Percentiles rank a stretch among this genome's conserved stretches.
Evolutionary conservation across 2,888 invertebrate genomes (phyloP).

Genomic region (Scelioninae gen. 1): DNA sequence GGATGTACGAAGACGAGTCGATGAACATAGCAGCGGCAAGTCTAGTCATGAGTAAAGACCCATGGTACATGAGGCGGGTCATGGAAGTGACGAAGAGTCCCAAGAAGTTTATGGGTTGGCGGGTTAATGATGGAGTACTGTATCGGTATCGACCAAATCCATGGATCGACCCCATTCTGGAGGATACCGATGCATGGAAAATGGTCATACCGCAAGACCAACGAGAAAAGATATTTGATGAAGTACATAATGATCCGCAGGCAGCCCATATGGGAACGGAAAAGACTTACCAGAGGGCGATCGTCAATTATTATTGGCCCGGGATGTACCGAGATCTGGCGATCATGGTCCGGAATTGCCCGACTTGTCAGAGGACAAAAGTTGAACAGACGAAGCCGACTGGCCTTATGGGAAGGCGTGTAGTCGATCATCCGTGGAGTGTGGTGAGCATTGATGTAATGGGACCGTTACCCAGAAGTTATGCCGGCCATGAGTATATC

Average conservation of each 20-base stretch:
- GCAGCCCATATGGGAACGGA: constrained; percentile 5
- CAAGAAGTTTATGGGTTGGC: constrained; percentile 50
- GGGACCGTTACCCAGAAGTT: constrained; percentile 22
- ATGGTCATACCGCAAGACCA: constrained; percentile 49
- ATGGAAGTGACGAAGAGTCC: constrained; percentile 33
- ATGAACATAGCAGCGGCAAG: not conserved
- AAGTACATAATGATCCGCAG: constrained; percentile 8
- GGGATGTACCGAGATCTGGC: constrained; percentile 28
- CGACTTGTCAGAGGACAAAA: constrained; percentile 25
- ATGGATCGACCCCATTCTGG: constrained; percentile 10
- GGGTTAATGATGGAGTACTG: constrained; percentile 29
- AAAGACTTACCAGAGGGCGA: constrained; percentile 29
- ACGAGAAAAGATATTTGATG: constrained; percentile 38
- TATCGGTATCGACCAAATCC: constrained; percentile 42
- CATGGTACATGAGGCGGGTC: constrained; percentile 46
- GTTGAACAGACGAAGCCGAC: not conserved
- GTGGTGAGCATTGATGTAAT: constrained; percentile 37
- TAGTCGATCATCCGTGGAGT: constrained; percentile 34
- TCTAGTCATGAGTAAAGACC: not conserved
- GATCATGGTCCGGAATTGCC: constrained; percentile 14
- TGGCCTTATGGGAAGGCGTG: constrained; percentile 22
- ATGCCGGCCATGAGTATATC: constrained; percentile 10
- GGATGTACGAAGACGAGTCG: constrained; percentile 44
- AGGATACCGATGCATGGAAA: constrained; percentile 67
- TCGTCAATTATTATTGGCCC: constrained; percentile 42